These are phyloP conservation scores for Melanotaenia boesemani DNA, from an alignment of 2,797 vertebrate genomes.

Conservation along the genomic window DNA sequence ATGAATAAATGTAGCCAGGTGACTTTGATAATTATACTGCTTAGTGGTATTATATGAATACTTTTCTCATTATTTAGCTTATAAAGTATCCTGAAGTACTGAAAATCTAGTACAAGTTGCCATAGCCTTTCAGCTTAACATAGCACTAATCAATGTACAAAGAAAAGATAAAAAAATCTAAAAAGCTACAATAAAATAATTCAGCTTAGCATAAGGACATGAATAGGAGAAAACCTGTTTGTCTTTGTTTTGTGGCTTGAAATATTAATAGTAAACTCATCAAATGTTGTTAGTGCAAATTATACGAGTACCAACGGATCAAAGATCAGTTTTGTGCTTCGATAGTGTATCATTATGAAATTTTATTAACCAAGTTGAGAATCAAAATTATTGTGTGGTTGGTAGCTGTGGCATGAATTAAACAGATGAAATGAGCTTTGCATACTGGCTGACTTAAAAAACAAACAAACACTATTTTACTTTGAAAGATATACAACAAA, in stretches of 20 bases:
- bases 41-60: neutral
- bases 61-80: slow-evolving; percentile 1
- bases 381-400: no score
- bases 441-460: no score
- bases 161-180: slow-evolving; percentile 1
- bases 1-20: neutral
- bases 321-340: no score
- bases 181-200: neutral
- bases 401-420: no score
- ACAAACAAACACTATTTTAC: neutral
- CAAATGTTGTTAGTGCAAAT: no score
- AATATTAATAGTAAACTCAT: no score
- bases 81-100: neutral
- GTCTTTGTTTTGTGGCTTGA: neutral
- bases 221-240: neutral
- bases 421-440: no score
- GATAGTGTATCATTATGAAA: no score
- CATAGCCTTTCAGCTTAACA: neutral
- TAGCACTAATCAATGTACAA: neutral
- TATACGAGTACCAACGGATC: no score
- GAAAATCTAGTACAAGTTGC: neutral
- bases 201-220: slow-evolving; percentile 3
- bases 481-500: neutral
- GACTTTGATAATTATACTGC: neutral
- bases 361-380: no score